These are phyloP conservation scores for Pantherophis vulpinus DNA, from an alignment of 2,797 vertebrate genomes.

Conservation along the genomic window DNA sequence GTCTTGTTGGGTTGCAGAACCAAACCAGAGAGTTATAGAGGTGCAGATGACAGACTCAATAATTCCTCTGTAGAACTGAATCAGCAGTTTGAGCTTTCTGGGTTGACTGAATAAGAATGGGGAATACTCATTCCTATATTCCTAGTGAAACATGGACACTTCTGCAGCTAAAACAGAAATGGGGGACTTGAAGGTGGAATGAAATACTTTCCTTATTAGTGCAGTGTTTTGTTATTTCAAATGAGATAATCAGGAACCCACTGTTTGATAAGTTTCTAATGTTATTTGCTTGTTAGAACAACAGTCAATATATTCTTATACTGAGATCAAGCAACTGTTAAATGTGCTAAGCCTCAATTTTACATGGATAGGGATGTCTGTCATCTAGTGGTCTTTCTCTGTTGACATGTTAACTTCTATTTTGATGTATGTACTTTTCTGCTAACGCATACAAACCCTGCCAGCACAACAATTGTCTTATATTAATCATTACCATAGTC, in stretches of 20 bases:
- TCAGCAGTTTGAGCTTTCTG: no score
- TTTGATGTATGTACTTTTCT: background rate
- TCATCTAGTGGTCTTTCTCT: background rate
- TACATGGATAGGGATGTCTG: background rate
- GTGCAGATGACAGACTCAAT: no score
- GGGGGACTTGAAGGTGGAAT: background rate
- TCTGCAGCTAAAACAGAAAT: background rate
- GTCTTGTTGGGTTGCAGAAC: no score
- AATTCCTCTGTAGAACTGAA: no score
- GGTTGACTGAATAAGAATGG: no score
- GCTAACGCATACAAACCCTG: background rate
- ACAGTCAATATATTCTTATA: background rate
- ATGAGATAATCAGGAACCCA: background rate
- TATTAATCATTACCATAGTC: slow-evolving; percentile 12
- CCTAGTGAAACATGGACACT: background rate
- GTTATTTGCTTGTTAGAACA: background rate
- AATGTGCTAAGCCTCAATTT: background rate
- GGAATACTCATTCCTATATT: background rate
- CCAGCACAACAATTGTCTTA: slow-evolving; percentile 4
- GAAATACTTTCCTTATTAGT: background rate
- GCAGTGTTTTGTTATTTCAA: background rate
- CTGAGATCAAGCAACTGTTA: background rate
- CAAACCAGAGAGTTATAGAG: no score
- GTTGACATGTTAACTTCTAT: slow-evolving; percentile 2
- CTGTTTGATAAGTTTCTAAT: background rate